Evolutionary conservation across 2,797 vertebrate species (phyloP).

Genomic region (Dermochelys coriacea): DNA sequence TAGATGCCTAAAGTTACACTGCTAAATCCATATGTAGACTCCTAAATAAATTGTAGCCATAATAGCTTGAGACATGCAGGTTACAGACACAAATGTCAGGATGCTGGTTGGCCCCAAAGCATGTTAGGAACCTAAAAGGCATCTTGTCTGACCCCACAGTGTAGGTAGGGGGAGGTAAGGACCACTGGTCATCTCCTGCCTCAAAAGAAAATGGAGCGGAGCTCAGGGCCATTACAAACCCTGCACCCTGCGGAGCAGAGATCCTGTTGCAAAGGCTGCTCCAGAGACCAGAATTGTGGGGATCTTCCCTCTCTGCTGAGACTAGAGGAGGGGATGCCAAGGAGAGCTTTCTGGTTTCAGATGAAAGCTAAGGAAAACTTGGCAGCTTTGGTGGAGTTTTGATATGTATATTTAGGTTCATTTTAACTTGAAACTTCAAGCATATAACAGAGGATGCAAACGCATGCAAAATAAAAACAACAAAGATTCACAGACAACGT

Average conservation of each 20-base stretch:
- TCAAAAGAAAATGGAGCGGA: neutral
- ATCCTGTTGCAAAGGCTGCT: neutral
- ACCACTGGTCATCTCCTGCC: neutral
- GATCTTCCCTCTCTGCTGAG: neutral
- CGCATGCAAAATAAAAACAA: constrained; percentile 46
- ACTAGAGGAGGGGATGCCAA: neutral
- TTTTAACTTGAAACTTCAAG: constrained; percentile 26
- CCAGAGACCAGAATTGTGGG: neutral
- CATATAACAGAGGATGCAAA: constrained; percentile 36
- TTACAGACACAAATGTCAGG: neutral
- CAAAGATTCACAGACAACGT: constrained; percentile 28
- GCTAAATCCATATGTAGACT: neutral
- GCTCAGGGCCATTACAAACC: neutral
- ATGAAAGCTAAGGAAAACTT: neutral
- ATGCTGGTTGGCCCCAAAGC: neutral
- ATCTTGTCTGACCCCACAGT: neutral
- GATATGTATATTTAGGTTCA: constrained; percentile 28
- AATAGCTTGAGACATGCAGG: neutral
- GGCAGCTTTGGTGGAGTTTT: neutral
- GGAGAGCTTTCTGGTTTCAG: constrained; percentile 25
- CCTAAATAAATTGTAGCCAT: neutral
- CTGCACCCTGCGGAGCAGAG: neutral
- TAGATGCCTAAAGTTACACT: neutral
- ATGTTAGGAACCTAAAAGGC: neutral
- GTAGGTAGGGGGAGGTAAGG: neutral